Evolutionary conservation across 2,113 vertebrate species (phyloP).

Genomic region (Tapirus terrestris): DNA sequence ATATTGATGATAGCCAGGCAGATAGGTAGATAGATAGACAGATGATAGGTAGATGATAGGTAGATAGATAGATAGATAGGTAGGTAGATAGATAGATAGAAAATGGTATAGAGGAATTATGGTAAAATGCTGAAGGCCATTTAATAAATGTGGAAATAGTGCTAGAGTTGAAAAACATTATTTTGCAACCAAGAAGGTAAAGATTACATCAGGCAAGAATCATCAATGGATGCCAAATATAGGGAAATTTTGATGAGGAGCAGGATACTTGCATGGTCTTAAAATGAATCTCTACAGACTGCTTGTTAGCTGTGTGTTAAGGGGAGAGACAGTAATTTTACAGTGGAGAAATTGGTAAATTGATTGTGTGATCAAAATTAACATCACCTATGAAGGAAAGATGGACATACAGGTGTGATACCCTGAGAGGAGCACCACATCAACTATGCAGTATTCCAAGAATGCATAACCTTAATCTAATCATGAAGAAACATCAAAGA

Average conservation of each 20-base stretch:
- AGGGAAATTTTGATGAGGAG: background rate
- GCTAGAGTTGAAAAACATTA: background rate
- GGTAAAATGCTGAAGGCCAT: background rate
- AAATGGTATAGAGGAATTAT: background rate
- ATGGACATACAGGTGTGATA: background rate
- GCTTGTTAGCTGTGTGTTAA: background rate
- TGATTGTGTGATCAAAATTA: background rate
- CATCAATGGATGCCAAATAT: background rate
- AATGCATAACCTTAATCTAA: background rate
- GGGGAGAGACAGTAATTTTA: background rate
- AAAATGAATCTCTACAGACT: background rate
- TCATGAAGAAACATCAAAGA: background rate
- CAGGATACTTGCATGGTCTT: background rate
- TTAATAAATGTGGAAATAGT: background rate
- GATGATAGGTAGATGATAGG: background rate
- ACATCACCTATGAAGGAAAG: background rate
- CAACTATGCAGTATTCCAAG: background rate
- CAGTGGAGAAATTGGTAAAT: background rate
- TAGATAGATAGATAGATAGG: background rate
- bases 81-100: background rate
- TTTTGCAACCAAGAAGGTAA: background rate
- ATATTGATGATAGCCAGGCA: background rate
- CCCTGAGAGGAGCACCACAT: background rate
- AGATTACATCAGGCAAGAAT: background rate
- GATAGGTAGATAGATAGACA: background rate